phyloP scores from a whole-genome alignment of 2,888 invertebrate genomes.

The Crepidodera aurea region DNA sequence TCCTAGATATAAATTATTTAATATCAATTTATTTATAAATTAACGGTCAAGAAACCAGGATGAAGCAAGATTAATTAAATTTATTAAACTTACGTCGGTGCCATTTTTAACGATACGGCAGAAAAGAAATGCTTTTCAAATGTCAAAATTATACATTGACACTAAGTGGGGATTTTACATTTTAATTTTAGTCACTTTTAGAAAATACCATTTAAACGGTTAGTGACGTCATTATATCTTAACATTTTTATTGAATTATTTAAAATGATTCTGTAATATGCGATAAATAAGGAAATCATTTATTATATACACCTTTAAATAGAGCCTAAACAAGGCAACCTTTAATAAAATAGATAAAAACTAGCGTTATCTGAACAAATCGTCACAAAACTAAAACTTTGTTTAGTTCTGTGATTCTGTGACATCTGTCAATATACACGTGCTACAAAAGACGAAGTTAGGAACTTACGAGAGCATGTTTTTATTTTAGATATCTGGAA shows the following conservation, averaged over 20 bases:
- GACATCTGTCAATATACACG: not conserved
- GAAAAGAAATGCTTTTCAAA: slow-evolving; percentile 7
- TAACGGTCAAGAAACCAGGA: not conserved
- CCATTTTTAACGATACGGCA: slow-evolving; percentile 20
- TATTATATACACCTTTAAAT: too few species aligned
- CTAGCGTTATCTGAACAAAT: too few species aligned
- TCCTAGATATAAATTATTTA: not conserved
- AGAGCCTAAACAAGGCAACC: too few species aligned
- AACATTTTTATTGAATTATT: too few species aligned
- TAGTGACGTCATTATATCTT: too few species aligned
- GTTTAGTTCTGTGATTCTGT: too few species aligned
- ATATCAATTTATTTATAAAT: not conserved
- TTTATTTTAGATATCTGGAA: not conserved
- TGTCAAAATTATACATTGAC: slow-evolving; percentile 1
- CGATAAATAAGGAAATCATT: too few species aligned
- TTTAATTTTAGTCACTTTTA: not conserved
- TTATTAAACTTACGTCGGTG: slow-evolving; percentile 25
- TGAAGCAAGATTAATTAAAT: slow-evolving; percentile 6
- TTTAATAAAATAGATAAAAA: too few species aligned
- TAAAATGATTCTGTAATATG: too few species aligned
- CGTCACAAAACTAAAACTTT: too few species aligned
- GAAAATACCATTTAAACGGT: too few species aligned
- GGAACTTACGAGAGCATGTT: not conserved
- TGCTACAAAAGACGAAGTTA: not conserved
- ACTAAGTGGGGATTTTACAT: not conserved